These are phyloP conservation scores for Drosophila falleni DNA, from an alignment of 2,888 invertebrate species.

Conservation along the genomic window DNA sequence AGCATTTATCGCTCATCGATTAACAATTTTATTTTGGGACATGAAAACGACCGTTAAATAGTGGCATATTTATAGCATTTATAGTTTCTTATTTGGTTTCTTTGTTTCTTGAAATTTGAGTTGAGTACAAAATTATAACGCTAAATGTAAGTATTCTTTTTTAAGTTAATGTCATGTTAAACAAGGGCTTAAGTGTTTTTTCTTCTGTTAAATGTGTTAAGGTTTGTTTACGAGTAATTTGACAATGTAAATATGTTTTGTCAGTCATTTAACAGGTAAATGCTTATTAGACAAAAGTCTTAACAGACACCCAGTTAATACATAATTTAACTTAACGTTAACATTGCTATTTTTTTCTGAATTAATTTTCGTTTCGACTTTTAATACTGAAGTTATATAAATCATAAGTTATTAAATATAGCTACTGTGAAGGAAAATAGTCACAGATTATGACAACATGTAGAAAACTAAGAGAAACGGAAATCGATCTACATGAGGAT, in stretches of 20 bases:
- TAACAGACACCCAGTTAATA: conserved; percentile 27
- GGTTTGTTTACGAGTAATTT: conserved; percentile 11
- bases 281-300: conserved; percentile 45
- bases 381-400: neutral
- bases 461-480: conserved; percentile 3
- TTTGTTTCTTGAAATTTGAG: conserved; percentile 25
- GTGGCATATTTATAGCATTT: conserved; percentile 55
- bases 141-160: conserved; percentile 13
- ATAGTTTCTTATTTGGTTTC: conserved; percentile 36
- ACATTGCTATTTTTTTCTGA: conserved; percentile 1
- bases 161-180: conserved; percentile 18
- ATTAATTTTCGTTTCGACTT: neutral
- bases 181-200: conserved; percentile 10
- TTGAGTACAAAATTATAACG: conserved; percentile 46
- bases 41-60: conserved; percentile 22
- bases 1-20: conserved; percentile 31
- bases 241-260: conserved; percentile 32
- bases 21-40: neutral
- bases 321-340: conserved; percentile 24
- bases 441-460: neutral
- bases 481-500: conserved; percentile 26
- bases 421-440: neutral
- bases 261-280: conserved; percentile 44
- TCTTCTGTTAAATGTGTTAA: conserved; percentile 22
- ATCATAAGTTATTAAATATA: neutral